phyloP scores from a whole-genome alignment of 1,140 invertebrate genomes.

The Trinorchestia longiramus region DNA sequence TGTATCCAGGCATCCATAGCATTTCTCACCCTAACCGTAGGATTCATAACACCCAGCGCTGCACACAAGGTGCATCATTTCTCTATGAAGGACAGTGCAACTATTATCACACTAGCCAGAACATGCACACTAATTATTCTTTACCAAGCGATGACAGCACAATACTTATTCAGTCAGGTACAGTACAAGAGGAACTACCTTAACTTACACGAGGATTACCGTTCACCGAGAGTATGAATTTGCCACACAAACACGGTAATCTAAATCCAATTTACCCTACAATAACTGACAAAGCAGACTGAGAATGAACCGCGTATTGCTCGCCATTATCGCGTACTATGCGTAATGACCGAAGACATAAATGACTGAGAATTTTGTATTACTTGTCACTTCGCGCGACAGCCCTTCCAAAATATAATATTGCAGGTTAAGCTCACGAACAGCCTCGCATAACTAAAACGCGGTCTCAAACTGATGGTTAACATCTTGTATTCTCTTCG shows the following conservation, averaged over 20 bases:
- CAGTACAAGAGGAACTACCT: neutral
- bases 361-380: neutral
- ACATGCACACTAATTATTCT: neutral
- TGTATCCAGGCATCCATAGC: neutral
- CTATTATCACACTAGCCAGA: neutral
- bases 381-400: neutral
- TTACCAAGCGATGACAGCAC: neutral
- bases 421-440: neutral
- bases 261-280: neutral
- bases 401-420: neutral
- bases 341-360: neutral
- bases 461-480: neutral
- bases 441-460: neutral
- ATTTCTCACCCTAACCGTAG: neutral
- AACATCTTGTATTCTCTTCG: neutral
- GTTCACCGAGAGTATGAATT: neutral
- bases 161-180: neutral
- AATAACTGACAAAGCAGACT: neutral
- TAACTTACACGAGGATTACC: neutral
- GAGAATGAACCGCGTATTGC: neutral
- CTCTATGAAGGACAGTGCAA: neutral
- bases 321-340: neutral
- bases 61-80: neutral
- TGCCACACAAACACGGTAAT: neutral
- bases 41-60: too few relatives aligned